Percentiles rank a stretch among this genome's conserved stretches.
These are phyloP conservation scores for Allophyes oxyacanthae DNA, from an alignment of 2,888 invertebrate genomes.

Conservation along the genomic window DNA sequence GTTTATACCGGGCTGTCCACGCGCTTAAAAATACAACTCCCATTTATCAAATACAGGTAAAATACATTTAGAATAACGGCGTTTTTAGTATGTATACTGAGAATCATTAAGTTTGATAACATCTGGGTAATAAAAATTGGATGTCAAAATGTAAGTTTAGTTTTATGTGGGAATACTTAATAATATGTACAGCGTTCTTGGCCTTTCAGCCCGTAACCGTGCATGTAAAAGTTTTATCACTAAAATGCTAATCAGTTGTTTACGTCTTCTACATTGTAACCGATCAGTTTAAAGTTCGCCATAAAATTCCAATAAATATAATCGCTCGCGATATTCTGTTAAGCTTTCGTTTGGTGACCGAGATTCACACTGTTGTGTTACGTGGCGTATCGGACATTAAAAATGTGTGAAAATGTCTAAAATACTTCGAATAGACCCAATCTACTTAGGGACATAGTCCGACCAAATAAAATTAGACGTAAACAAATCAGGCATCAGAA, in stretches of 20 bases:
- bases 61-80: constrained; percentile 5
- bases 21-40: background rate
- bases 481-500: no score
- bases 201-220: background rate
- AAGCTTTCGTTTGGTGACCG: no score
- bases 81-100: background rate
- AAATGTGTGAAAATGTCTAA: no score
- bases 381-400: no score
- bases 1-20: constrained; percentile 24
- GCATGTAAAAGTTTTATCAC: background rate
- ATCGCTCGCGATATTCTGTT: background rate
- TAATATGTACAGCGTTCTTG: background rate
- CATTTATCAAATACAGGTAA: constrained; percentile 19
- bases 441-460: no score
- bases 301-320: background rate
- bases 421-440: no score
- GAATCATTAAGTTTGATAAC: constrained; percentile 20
- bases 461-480: no score
- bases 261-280: constrained; percentile 1
- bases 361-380: no score
- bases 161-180: constrained; percentile 11
- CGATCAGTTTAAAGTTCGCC: background rate
- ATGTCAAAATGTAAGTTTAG: constrained; percentile 3
- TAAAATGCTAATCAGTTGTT: constrained; percentile 6
- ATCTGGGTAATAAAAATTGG: constrained; percentile 21